phyloP scores from a whole-genome alignment of 1,140 invertebrate genomes.

The Bombus haemorrhoidalis region DNA sequence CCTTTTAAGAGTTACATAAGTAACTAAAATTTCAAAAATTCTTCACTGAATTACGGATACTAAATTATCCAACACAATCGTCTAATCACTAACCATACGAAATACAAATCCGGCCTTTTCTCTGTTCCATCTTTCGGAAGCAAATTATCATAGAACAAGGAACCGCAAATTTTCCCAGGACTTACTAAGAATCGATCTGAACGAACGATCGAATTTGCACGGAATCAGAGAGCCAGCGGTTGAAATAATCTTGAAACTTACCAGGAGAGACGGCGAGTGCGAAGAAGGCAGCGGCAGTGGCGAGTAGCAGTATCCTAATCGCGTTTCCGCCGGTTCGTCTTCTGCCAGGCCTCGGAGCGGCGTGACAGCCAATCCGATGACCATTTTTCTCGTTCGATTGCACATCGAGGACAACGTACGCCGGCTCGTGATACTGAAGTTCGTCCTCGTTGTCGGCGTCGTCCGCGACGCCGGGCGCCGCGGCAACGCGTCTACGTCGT shows the following conservation, averaged over 20 bases:
- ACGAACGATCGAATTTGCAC: not conserved
- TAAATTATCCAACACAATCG: too few species aligned
- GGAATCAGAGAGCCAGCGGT: too few species aligned
- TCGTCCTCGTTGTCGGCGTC: slow-evolving; percentile 57
- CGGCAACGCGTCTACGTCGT: slow-evolving; percentile 36
- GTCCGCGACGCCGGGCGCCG: slow-evolving; percentile 48
- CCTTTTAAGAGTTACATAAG: too few species aligned
- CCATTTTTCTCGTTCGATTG: not conserved
- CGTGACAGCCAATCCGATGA: slow-evolving; percentile 24
- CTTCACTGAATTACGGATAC: too few species aligned
- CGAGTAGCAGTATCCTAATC: slow-evolving; percentile 62
- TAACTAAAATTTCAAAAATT: too few species aligned
- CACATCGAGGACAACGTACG: slow-evolving; percentile 58
- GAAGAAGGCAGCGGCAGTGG: slow-evolving; percentile 65
- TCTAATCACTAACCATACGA: too few species aligned
- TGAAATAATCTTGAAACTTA: slow-evolving; percentile 25
- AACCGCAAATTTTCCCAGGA: too few species aligned
- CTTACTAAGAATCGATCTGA: not conserved
- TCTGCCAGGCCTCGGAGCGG: slow-evolving; percentile 56
- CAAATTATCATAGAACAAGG: too few species aligned
- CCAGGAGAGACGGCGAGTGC: slow-evolving; percentile 64
- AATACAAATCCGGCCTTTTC: not conserved
- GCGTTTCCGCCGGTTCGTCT: slow-evolving; percentile 59
- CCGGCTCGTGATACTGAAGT: slow-evolving; percentile 36
- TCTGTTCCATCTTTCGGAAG: too few species aligned